phyloP scores from a whole-genome alignment of 2,888 invertebrate genomes.

The Meghimatium bilineatum region DNA sequence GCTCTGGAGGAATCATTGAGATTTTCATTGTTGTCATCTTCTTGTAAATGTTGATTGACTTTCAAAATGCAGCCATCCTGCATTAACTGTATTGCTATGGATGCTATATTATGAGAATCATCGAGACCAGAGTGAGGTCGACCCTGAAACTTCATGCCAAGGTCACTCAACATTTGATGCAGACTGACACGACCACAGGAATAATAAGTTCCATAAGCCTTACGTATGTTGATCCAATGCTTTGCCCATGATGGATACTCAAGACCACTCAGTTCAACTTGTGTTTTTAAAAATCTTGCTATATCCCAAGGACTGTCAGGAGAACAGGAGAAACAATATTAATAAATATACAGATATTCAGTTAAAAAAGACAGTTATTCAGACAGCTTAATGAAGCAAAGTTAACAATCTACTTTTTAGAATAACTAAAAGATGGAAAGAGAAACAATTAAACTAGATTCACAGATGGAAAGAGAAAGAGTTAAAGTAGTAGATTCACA shows the following conservation, averaged over 20 bases:
- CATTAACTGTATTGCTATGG: conserved; percentile 79
- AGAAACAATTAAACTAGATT: too few species aligned
- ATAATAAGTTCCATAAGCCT: conserved; percentile 79
- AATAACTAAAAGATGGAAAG: too few species aligned
- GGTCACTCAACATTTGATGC: conserved; percentile 78
- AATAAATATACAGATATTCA: too few species aligned
- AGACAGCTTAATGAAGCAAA: too few species aligned
- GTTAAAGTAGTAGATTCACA: too few species aligned
- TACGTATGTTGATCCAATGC: conserved; percentile 81
- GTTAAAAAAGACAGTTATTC: too few species aligned
- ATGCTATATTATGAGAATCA: conserved; percentile 81
- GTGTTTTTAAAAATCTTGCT: conserved; percentile 80
- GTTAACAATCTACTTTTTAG: too few species aligned
- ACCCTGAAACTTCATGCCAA: conserved; percentile 80
- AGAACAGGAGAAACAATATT: background rate
- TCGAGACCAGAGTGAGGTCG: conserved; percentile 80
- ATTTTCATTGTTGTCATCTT: background rate
- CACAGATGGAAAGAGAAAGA: too few species aligned
- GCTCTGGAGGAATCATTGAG: background rate
- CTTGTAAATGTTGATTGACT: conserved; percentile 70
- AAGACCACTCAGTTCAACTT: conserved; percentile 78
- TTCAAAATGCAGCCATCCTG: conserved; percentile 77
- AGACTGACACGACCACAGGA: conserved; percentile 73
- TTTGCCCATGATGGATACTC: conserved; percentile 75
- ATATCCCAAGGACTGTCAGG: conserved; percentile 80